Base-by-base conservation (phyloP, 2,113 vertebrate species). In the Toxostoma redivivum region DNA sequence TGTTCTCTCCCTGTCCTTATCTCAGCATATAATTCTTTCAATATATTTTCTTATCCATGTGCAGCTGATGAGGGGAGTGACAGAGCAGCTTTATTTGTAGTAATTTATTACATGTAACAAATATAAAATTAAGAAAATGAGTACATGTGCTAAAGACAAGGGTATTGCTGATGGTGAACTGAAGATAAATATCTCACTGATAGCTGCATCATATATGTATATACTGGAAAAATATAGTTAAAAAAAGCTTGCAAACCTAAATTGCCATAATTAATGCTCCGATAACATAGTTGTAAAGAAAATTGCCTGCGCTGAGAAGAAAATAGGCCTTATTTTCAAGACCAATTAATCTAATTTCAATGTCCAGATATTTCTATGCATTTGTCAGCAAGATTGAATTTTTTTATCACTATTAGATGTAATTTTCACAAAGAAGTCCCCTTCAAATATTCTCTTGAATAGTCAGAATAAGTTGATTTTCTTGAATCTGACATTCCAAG, bases 11-110 rank as follows among this genome's bases (percentile, higher is more conserved):
- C 28, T 9, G 1, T 22, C 20, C 14, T 35, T 47, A 47, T 15
- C n/a, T 54, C 0, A 0, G 25, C 30, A 15, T 9, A 11, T 38
- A 7, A 67, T 16, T 18, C 4, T 47, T 89, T 33, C 27, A 67
- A 44, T 37, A 10, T 15, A 19, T 44, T 60, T 76, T 53, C 23
- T 67, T 28, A 67, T 40, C 20, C 19, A 21, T 31, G 8, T 61
- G 17, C 17, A 74, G 9, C 11, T 89, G 38, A 47, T 9, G 24
- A 40, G 38, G 30, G 5, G 11, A 38, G 20, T 53, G 14, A 67
- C 5, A 60, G 21, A 67, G 11, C 14, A 47, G 38, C 24, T 60
- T 67, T 53, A 44, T 50, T 44, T 50, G 11, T 22, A 30, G 45
- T 30, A 27, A 62, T 62, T 51, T 44, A 38, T 76, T 53, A 19